These are phyloP conservation scores for Daboia siamensis DNA, from an alignment of 2,113 vertebrate species.

Conservation along the genomic window DNA sequence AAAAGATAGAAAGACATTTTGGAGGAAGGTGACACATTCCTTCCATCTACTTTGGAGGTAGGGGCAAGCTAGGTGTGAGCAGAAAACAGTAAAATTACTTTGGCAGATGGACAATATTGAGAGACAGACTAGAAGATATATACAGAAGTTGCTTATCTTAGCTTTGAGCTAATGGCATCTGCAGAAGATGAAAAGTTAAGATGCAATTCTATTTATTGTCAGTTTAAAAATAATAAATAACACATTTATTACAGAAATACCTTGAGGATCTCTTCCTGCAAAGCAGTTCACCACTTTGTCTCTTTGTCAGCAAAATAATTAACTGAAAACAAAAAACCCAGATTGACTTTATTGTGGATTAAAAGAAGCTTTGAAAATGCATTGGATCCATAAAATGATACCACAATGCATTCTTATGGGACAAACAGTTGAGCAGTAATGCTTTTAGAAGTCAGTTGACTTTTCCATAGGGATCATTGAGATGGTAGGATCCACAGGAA, in stretches of 20 bases:
- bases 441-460: background rate
- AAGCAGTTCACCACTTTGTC: background rate
- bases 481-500: background rate
- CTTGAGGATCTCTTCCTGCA: background rate
- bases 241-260: background rate
- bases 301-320: background rate
- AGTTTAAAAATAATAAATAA: background rate
- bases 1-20: background rate
- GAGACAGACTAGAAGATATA: background rate
- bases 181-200: background rate
- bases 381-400: background rate
- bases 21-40: background rate
- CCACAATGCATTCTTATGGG: background rate
- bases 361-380: background rate
- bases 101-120: background rate
- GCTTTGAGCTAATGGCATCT: background rate
- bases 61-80: background rate
- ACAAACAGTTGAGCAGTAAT: background rate
- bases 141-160: background rate
- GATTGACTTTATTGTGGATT: background rate
- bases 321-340: background rate
- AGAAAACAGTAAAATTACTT: background rate
- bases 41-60: background rate
- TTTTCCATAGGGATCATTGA: background rate
- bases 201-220: background rate